phyloP scores from a whole-genome alignment of 2,888 invertebrate species.

The Platycheirus rosarum region DNA sequence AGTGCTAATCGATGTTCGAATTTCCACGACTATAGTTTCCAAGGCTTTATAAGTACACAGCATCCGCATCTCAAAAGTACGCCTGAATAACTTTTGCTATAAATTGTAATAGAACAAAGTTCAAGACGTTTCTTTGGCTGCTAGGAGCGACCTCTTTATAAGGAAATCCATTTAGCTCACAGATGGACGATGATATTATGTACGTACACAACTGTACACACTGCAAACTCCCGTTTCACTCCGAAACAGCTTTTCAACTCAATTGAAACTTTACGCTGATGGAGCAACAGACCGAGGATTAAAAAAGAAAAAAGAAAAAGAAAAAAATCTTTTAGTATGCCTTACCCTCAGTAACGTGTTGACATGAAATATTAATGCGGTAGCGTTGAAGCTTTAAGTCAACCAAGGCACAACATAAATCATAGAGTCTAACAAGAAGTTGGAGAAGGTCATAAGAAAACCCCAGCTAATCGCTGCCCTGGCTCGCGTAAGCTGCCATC shows the following conservation, averaged over 20 bases:
- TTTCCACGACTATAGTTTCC: constrained; percentile 40
- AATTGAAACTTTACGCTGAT: constrained; percentile 57
- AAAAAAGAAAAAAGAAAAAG: neutral
- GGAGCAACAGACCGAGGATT: constrained; percentile 3
- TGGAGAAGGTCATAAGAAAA: constrained; percentile 12
- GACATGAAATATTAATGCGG: constrained; percentile 73
- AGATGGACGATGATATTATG: neutral
- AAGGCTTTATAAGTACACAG: constrained; percentile 44
- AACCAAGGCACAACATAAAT: constrained; percentile 64
- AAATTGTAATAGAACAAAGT: constrained; percentile 44
- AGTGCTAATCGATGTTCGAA: constrained; percentile 73
- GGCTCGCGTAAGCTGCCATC: constrained; percentile 6
- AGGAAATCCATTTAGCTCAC: constrained; percentile 20
- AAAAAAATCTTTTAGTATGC: constrained; percentile 3
- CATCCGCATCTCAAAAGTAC: constrained; percentile 16
- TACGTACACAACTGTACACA: constrained; percentile 17
- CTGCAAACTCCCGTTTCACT: constrained; percentile 31
- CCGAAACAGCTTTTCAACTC: constrained; percentile 36
- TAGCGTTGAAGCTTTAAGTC: constrained; percentile 61
- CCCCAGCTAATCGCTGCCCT: constrained; percentile 48
- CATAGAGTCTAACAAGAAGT: constrained; percentile 56
- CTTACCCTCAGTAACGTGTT: constrained; percentile 43
- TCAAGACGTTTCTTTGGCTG: neutral
- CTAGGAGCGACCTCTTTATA: neutral
- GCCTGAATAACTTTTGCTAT: constrained; percentile 36